Evolutionary conservation across 2,888 invertebrate genomes (phyloP), one percentile per base, ranked within the genome.

Genomic region (Lumbricus terrestris): DNA sequence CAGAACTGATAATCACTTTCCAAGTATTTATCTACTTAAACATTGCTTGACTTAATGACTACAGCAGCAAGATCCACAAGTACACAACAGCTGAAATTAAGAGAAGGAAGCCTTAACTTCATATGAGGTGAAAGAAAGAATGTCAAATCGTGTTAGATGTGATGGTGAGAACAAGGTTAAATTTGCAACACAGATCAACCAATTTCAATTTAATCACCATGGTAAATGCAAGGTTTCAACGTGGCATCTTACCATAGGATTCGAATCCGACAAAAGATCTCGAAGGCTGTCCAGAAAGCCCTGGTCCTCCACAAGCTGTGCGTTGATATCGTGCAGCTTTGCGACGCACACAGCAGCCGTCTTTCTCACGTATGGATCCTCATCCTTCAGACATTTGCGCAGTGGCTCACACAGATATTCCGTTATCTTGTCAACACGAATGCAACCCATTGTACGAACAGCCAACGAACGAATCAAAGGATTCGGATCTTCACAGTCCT

Each of bases 311-410:
- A 96, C 96, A 90, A 96, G 94, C 92, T 96, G 95, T 83, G 97
- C 96, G 94, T 97, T 97, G 94, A 99, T 99, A 94, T 99, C 99
- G 95, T 99, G 98, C 91, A 99, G 96, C 95, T 99, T 99, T 40
- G 99, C 99, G 13, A 99, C 99, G 95, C 99, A 99, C n/a, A 99
- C 99, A 1, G 99, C 99, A 2, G 99, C 99, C 0, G 99, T 99
- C 96, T 99, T 99, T 93, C 99, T 96, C 18, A 95, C 95, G 92
- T 95, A 95, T 0, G 95, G 95, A 91, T 95, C 95, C 40, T 93
- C 94, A 91, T 94, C 95, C 93, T 96, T 96, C 93, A 96, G 95
- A 94, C 96, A 96, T 93, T 96, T 99, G 91, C 99, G 96, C 93
- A 99, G 95, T 0, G 99, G 99, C 94, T 99, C 99, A 95, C 99